Percentiles rank a stretch among this genome's conserved stretches.
phyloP scores from a whole-genome alignment of 2,888 invertebrate genomes.

The Portevinia maculata region DNA sequence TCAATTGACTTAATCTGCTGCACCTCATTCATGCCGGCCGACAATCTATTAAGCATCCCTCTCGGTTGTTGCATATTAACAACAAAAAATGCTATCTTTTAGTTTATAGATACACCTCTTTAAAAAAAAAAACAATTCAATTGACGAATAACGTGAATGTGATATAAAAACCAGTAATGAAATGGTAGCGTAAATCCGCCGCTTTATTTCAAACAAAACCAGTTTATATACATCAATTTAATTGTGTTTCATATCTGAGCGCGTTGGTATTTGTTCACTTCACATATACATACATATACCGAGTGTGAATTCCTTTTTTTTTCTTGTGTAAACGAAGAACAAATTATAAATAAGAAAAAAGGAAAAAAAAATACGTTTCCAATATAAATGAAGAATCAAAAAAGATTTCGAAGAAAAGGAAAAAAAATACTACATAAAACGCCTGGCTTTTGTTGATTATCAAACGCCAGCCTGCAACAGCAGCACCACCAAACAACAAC shows the following conservation, averaged over 20 bases:
- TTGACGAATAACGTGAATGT: slow-evolving; percentile 72
- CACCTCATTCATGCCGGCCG: slow-evolving; percentile 65
- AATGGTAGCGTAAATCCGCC: slow-evolving; percentile 74
- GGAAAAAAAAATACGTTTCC: slow-evolving; percentile 55
- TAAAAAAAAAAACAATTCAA: slow-evolving; percentile 58
- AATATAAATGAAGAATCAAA: slow-evolving; percentile 74
- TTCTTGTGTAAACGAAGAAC: slow-evolving; percentile 45
- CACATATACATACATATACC: slow-evolving; percentile 17
- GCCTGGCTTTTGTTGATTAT: slow-evolving; percentile 74
- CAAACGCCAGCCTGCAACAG: slow-evolving; percentile 65
- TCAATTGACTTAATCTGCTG: slow-evolving; percentile 60
- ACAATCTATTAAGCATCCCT: slow-evolving; percentile 64
- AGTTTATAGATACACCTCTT: slow-evolving; percentile 21
- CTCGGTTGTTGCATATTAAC: neutral
- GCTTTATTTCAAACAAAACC: slow-evolving; percentile 71
- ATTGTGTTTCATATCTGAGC: slow-evolving; percentile 47
- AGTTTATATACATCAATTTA: slow-evolving; percentile 74
- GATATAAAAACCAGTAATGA: slow-evolving; percentile 73
- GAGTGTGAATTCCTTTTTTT: slow-evolving; percentile 1
- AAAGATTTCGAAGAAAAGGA: slow-evolving; percentile 69
- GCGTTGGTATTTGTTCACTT: neutral
- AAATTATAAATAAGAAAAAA: slow-evolving; percentile 49
- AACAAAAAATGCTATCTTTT: slow-evolving; percentile 56
- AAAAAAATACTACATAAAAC: slow-evolving; percentile 32
- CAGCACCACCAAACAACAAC: slow-evolving; percentile 27